phyloP scores from a whole-genome alignment of 1,140 invertebrate genomes.

The Leptinotarsa defecta region DNA sequence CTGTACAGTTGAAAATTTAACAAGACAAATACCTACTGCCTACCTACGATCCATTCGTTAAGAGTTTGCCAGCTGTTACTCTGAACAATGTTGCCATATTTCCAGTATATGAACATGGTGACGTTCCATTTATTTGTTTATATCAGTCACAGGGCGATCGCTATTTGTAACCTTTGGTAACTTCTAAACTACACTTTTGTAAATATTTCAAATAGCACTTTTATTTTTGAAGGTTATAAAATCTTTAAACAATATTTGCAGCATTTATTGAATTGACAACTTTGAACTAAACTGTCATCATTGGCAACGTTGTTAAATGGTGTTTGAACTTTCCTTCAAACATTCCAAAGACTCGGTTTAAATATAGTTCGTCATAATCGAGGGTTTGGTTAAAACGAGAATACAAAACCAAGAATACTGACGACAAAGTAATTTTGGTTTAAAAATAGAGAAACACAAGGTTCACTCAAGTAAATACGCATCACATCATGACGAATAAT shows the following conservation, averaged over 20 bases:
- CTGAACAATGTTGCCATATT: slow-evolving; percentile 14
- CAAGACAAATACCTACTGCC: slow-evolving; percentile 19
- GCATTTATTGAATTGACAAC: too few species aligned
- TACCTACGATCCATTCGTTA: slow-evolving; percentile 17
- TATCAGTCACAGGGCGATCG: too few species aligned
- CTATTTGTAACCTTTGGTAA: too few species aligned
- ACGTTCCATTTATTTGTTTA: not conserved
- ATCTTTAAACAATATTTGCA: not conserved
- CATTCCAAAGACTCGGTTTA: not conserved
- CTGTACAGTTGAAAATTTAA: slow-evolving; percentile 20
- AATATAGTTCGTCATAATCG: slow-evolving; percentile 8
- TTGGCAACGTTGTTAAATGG: slow-evolving; percentile 3
- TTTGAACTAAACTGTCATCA: not conserved
- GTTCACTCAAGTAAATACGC: not conserved
- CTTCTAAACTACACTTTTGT: too few species aligned
- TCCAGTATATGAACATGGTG: not conserved
- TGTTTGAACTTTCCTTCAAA: not conserved
- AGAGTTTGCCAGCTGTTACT: slow-evolving; percentile 20
- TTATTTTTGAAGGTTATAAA: too few species aligned
- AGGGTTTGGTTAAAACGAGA: not conserved
- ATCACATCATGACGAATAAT: not conserved
- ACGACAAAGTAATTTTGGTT: slow-evolving; percentile 3
- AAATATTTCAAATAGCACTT: too few species aligned
- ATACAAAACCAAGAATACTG: slow-evolving; percentile 7
- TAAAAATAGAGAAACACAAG: slow-evolving; percentile 11